These are phyloP conservation scores for Macropis europaea DNA, from an alignment of 2,888 invertebrate genomes.

Conservation along the genomic window DNA sequence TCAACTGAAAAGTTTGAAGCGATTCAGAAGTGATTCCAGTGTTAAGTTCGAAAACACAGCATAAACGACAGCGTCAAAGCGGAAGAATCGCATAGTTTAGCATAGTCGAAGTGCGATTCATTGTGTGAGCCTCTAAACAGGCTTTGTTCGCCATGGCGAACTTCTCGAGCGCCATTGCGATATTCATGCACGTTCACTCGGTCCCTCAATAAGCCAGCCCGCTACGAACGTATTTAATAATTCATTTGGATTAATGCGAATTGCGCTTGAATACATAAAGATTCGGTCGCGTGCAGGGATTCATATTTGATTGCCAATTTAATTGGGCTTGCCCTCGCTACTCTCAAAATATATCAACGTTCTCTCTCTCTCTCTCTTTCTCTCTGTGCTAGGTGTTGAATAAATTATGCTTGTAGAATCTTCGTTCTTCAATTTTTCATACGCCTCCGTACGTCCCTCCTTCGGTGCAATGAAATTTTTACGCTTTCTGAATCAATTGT, in stretches of 20 bases:
- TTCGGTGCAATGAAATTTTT: no score
- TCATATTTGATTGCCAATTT: slow-evolving; percentile 28
- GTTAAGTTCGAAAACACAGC: no score
- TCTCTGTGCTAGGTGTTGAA: no score
- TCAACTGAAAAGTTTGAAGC: no score
- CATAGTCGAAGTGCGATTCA: slow-evolving; percentile 17
- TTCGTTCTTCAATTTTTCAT: no score
- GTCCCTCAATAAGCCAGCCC: not conserved
- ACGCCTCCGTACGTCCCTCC: no score
- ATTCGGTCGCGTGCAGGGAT: slow-evolving; percentile 1
- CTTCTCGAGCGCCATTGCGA: slow-evolving; percentile 5
- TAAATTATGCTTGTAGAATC: no score
- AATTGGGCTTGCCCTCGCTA: slow-evolving; percentile 1
- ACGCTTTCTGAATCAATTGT: no score
- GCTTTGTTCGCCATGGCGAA: slow-evolving; percentile 15
- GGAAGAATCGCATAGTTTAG: slow-evolving; percentile 10
- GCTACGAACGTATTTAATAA: slow-evolving; percentile 35
- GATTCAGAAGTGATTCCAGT: no score
- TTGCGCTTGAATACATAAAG: slow-evolving; percentile 30
- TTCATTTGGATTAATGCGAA: slow-evolving; percentile 38
- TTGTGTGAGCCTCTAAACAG: slow-evolving; percentile 9
- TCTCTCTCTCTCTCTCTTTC: no score
- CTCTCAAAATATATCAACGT: no score
- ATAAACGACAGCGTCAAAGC: not conserved
- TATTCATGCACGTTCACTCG: slow-evolving; percentile 26